Evolutionary conservation across 2,797 vertebrate genomes (phyloP).

Genomic region (Jordanella pulchra): DNA sequence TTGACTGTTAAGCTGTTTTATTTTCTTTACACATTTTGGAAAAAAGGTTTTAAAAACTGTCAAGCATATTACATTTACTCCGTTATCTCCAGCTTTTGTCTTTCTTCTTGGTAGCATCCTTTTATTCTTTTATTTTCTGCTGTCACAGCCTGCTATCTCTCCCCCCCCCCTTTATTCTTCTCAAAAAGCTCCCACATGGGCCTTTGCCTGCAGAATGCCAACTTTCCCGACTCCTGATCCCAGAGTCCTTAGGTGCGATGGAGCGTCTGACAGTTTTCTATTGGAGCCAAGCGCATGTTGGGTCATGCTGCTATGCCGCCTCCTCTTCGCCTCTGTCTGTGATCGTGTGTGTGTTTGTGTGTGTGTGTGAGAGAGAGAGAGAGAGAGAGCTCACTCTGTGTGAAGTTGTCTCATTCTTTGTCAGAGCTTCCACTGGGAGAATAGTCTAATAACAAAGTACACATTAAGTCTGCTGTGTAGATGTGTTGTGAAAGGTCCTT

Average conservation of each 20-base stretch:
- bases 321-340: conserved; percentile 24
- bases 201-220: conserved; percentile 56
- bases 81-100: not conserved
- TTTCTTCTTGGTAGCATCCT: not conserved
- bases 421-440: conserved; percentile 50
- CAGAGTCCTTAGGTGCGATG: conserved; percentile 56
- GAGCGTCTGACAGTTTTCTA: conserved; percentile 60
- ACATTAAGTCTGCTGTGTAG: conserved; percentile 35
- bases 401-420: conserved; percentile 76
- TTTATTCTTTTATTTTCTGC: not conserved
- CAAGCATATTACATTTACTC: not conserved
- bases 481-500: conserved; percentile 37
- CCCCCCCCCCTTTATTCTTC: conserved; percentile 2
- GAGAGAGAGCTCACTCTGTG: conserved; percentile 34
- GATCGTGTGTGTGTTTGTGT: conserved; percentile 21
- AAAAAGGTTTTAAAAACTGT: not conserved
- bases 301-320: conserved; percentile 69
- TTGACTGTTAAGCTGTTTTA: not conserved
- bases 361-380: conserved; percentile 11
- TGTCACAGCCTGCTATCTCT: conserved; percentile 20
- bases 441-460: conserved; percentile 65
- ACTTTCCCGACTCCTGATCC: conserved; percentile 59
- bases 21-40: not conserved
- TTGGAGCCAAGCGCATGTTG: conserved; percentile 66
- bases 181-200: conserved; percentile 43